These are phyloP conservation scores for Ericerus pela DNA, from an alignment of 1,140 invertebrate genomes.

Conservation along the genomic window DNA sequence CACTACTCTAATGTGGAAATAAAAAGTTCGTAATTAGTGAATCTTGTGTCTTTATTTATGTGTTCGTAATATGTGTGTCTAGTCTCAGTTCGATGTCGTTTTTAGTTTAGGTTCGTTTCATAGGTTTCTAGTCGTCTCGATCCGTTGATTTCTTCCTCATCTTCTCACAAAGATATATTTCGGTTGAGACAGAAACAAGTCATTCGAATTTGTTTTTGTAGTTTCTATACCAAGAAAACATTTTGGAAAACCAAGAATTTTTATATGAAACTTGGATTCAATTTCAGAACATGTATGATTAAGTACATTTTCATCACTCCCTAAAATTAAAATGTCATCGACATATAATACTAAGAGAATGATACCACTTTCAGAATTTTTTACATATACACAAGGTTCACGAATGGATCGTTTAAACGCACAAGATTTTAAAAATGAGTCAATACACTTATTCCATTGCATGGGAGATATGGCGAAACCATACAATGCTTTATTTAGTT, in stretches of 20 bases:
- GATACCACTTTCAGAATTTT: background rate
- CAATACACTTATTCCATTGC: conserved; percentile 27
- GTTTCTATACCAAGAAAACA: conserved; percentile 29
- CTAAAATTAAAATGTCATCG: conserved; percentile 28
- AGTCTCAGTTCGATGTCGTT: too few relatives aligned
- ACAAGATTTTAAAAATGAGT: conserved; percentile 21
- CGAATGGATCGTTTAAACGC: conserved; percentile 18
- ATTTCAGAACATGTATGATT: conserved; percentile 17
- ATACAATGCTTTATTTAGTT: conserved; percentile 19
- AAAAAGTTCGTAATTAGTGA: too few relatives aligned
- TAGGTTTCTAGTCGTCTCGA: too few relatives aligned
- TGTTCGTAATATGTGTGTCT: too few relatives aligned
- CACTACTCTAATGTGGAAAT: too few relatives aligned
- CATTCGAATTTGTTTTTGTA: conserved; percentile 17
- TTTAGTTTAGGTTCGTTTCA: too few relatives aligned
- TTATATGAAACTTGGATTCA: conserved; percentile 23
- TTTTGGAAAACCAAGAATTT: background rate
- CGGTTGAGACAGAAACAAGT: conserved; percentile 22
- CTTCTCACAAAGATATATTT: conserved; percentile 21
- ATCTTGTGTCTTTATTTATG: too few relatives aligned
- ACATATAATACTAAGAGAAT: conserved; percentile 26
- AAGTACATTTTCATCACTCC: conserved; percentile 18
- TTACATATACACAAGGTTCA: conserved; percentile 22
- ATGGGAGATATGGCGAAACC: conserved; percentile 26
- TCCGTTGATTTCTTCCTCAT: too few relatives aligned